Evolutionary conservation across 2,113 vertebrate species (phyloP), one percentile per base, ranked within the genome.

Genomic region (Nesogale talazaci): DNA sequence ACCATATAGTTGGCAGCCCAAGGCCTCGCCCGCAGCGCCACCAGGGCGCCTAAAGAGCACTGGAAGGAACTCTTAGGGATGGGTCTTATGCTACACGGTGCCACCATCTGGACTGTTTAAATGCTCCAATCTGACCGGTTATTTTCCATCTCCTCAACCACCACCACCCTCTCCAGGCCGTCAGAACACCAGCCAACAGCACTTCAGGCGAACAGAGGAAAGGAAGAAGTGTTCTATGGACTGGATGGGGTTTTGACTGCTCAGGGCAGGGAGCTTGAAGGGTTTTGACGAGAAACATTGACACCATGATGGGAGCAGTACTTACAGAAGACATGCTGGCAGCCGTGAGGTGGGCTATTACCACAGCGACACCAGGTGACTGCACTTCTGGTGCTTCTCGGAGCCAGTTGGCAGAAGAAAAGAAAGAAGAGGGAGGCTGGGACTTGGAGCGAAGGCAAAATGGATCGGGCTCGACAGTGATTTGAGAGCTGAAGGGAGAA

Each of bases 391-490:
- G 72, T 52, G 57, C 0, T 0, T 6, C 27, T 46, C 14, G 11
- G 10, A 34, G 15, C 36, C 59, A 1, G n/a, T 2, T 46, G 80
- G 42, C 56, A 2, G 63, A 52, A n/a, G 31, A 31, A 27, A 23
- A 22, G 61, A 79, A 31, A 36, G 34, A 15, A 4, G 25, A 70
- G 38, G 38, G 34, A 19, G 42, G 36, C 34, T 0, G 2, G 59
- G 34, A 6, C 57, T 36, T 31, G 27, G 27, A 20, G 59, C 5
- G 10, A 12, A 12, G 72, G 57, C 34, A 46, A 14, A 0, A 16
- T 5, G 25, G 0, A 0, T 4, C 16, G 3, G 40, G 59, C 56
- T 56, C 27, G 70, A 4, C 22, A 4, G 22, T 1, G 19, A 0
- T 6, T 29, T 19, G 42, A 10, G 61, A 25, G 70, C 42, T 46